Percentiles rank a stretch among this genome's conserved stretches.
Conservation (phyloP, 2,888 invertebrate genomes). For the Byasa hedistus region DNA sequence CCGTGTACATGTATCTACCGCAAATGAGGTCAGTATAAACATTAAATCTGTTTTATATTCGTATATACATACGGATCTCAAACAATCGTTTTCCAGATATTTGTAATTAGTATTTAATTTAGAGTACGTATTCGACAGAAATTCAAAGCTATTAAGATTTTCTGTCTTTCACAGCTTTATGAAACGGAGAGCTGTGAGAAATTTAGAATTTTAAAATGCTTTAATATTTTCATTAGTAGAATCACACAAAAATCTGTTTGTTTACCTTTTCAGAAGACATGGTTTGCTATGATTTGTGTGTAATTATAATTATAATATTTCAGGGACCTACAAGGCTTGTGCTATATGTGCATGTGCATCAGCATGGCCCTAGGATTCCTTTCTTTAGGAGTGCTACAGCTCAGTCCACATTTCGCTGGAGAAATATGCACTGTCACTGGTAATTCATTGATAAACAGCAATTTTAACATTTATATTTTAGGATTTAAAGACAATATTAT, state of each 20-base stretch:
- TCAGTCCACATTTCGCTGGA: slow-evolving; percentile 57
- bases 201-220: too few species aligned
- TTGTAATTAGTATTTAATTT: too few species aligned
- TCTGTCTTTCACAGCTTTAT: too few species aligned
- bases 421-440: slow-evolving; percentile 77
- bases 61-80: not conserved
- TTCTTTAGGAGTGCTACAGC: slow-evolving; percentile 79
- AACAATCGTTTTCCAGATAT: not conserved
- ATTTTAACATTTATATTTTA: not conserved
- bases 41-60: not conserved
- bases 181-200: too few species aligned
- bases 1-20: slow-evolving; percentile 81
- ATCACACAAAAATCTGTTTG: too few species aligned
- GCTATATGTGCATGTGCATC: slow-evolving; percentile 81
- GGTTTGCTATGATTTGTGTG: too few species aligned
- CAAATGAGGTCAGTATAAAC: slow-evolving; percentile 72
- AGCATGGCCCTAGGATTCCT: slow-evolving; percentile 81
- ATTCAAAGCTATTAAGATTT: too few species aligned
- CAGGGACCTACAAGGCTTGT: slow-evolving; percentile 82
- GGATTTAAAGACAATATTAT: not conserved
- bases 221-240: too few species aligned
- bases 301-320: slow-evolving; percentile 33
- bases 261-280: too few species aligned
- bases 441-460: slow-evolving; percentile 40
- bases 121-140: too few species aligned